These are phyloP conservation scores for Grapholita molesta DNA, from an alignment of 1,140 invertebrate species.

Conservation along the genomic window DNA sequence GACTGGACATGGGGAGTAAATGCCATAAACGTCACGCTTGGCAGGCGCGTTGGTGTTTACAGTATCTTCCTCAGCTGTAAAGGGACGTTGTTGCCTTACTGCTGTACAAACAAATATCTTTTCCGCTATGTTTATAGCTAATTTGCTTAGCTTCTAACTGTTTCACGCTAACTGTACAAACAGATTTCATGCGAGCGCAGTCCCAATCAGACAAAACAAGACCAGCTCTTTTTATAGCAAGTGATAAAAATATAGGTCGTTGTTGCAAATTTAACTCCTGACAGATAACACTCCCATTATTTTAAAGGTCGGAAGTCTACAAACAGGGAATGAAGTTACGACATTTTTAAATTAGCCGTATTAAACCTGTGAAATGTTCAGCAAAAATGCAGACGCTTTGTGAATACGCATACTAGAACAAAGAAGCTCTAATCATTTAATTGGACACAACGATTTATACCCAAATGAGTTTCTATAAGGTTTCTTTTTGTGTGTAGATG, in stretches of 20 bases:
- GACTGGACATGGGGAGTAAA: too few species aligned
- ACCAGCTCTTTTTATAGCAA: not conserved
- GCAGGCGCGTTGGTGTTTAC: too few species aligned
- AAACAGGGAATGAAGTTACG: not conserved
- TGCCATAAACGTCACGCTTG: too few species aligned
- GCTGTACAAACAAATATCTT: too few species aligned
- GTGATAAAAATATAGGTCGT: not conserved
- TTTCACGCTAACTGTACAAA: too few species aligned
- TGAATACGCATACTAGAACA: not conserved
- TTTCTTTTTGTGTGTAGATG: not conserved
- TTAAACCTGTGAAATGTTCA: conserved; percentile 1
- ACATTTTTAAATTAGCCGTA: not conserved
- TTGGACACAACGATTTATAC: not conserved
- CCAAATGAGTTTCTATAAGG: not conserved
- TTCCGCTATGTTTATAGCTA: too few species aligned
- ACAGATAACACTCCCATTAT: not conserved
- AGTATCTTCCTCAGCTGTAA: too few species aligned
- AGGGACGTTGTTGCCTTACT: too few species aligned
- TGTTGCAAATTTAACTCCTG: not conserved
- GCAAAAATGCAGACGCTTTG: not conserved
- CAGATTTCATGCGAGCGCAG: not conserved
- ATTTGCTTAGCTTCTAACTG: too few species aligned
- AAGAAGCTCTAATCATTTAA: not conserved
- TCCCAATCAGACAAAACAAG: not conserved
- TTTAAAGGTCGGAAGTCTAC: not conserved